Evolutionary conservation across 1,140 invertebrate species (phyloP).

Genomic region (Rhizoglyphus robini): DNA sequence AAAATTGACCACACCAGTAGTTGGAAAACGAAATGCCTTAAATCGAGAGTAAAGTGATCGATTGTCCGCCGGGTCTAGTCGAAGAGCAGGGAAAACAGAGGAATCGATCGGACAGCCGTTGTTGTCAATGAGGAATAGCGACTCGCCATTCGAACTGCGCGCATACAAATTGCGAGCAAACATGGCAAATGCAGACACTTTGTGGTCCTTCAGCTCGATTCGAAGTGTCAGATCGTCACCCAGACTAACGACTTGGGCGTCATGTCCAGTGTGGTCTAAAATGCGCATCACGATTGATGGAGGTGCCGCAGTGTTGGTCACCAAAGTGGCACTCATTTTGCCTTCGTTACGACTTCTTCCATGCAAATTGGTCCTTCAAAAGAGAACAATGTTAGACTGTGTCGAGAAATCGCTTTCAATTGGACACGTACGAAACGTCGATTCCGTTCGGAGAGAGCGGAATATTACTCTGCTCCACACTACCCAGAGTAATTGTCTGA

Average conservation of each 20-base stretch:
- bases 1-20: slow-evolving; percentile 41
- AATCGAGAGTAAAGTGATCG: slow-evolving; percentile 37
- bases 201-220: slow-evolving; percentile 38
- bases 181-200: slow-evolving; percentile 37
- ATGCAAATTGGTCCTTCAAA: slow-evolving; percentile 4
- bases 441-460: slow-evolving; percentile 29
- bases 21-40: slow-evolving; percentile 42
- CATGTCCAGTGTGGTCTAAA: slow-evolving; percentile 34
- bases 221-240: slow-evolving; percentile 38
- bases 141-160: slow-evolving; percentile 39
- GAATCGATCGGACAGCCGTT: slow-evolving; percentile 39
- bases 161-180: slow-evolving; percentile 42
- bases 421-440: slow-evolving; percentile 36
- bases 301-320: slow-evolving; percentile 41
- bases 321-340: slow-evolving; percentile 28
- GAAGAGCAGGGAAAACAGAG: slow-evolving; percentile 38
- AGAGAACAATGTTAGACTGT: not conserved
- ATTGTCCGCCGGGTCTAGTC: slow-evolving; percentile 33
- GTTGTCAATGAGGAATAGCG: slow-evolving; percentile 39
- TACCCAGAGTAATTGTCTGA: slow-evolving; percentile 35
- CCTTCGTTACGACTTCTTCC: not conserved
- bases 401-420: too few species aligned
- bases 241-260: slow-evolving; percentile 37
- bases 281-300: slow-evolving; percentile 40
- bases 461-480: slow-evolving; percentile 25